phyloP scores from a whole-genome alignment of 1,140 invertebrate genomes.

The Cataglyphis hispanica region DNA sequence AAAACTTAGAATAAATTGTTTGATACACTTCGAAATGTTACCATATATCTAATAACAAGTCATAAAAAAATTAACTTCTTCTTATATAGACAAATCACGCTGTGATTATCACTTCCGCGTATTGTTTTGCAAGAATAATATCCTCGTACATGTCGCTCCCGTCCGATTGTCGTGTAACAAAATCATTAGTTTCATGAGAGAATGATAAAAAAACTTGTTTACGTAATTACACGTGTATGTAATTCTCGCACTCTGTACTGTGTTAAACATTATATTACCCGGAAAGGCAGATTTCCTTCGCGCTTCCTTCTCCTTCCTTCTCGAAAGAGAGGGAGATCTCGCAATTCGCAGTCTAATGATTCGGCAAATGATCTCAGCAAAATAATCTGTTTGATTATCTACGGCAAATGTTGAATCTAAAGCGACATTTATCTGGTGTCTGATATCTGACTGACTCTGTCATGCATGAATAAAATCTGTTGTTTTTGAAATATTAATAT shows the following conservation, averaged over 20 bases:
- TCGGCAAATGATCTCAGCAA: conserved; percentile 15
- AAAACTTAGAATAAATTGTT: conserved; percentile 1
- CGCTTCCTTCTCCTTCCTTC: not conserved
- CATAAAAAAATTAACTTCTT: not conserved
- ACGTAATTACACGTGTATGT: conserved; percentile 39
- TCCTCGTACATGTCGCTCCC: not conserved
- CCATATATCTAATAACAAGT: conserved; percentile 1
- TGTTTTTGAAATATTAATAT: conserved; percentile 13
- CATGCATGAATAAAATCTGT: not conserved
- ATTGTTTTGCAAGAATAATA: conserved; percentile 29
- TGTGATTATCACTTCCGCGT: not conserved
- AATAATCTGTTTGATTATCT: conserved; percentile 51
- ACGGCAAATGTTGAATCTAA: not conserved
- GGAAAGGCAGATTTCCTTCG: conserved; percentile 35
- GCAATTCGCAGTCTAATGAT: conserved; percentile 24
- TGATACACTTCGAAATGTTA: not conserved
- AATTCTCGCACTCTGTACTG: conserved; percentile 34
- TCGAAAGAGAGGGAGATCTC: conserved; percentile 34
- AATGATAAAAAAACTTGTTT: conserved; percentile 49
- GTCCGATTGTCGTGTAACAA: not conserved
- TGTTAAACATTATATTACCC: conserved; percentile 63
- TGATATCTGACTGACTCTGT: conserved; percentile 13
- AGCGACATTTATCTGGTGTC: not conserved
- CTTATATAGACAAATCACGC: not conserved
- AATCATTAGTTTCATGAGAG: conserved; percentile 32